Base-by-base conservation (phyloP, 2,888 invertebrate genomes). In the Macrosiphum euphorbiae region DNA sequence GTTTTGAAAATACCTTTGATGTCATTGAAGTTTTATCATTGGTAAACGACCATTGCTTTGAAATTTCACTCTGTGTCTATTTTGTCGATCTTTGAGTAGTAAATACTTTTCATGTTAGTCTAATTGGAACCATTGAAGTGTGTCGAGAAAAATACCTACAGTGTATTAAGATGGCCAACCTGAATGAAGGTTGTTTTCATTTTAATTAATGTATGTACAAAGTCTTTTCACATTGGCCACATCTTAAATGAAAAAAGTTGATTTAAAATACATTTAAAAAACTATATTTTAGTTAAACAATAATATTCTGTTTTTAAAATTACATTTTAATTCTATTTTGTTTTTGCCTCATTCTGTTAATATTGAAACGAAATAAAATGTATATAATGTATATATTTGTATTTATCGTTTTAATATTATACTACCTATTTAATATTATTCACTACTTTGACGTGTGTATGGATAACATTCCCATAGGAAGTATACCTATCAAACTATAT, bases 51-150 rank as follows among this genome's bases (percentile, higher is more conserved):
- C 13, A 58, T 58, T 58, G 24, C 44, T 44, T 55, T 58, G 58
- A 91, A 91, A 58, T 91, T n/a, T 44, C n/a, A 55, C 20, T 28
- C 50, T 26, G 11, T n/a, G n/a, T 24, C 24, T 24, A 55, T 91
- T 55, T 91, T 5, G 55, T 84, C 44, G 16, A 89, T 89, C 41
- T 58, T 58, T 52, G 88, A 89, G 16, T 58, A 86, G 28, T 47
- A 86, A 28, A 78, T 84, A 52, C 78, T 84, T 78, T 78, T 52
- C 41, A 84, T 52, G 26, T 41, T 16, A 35, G 44, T n/a, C 47
- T 92, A 87, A 87, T 92, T 87, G 61, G 16, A 61, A 87, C 87
- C n/a, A 61, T 92, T 61, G 47, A 58, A 92, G 35, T 28, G 50
- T 35, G 58, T 47, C 26, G 41, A 84, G 13, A 13, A 91, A 91